phyloP scores from a whole-genome alignment of 1,140 invertebrate genomes.

The Asbolus verrucosus region DNA sequence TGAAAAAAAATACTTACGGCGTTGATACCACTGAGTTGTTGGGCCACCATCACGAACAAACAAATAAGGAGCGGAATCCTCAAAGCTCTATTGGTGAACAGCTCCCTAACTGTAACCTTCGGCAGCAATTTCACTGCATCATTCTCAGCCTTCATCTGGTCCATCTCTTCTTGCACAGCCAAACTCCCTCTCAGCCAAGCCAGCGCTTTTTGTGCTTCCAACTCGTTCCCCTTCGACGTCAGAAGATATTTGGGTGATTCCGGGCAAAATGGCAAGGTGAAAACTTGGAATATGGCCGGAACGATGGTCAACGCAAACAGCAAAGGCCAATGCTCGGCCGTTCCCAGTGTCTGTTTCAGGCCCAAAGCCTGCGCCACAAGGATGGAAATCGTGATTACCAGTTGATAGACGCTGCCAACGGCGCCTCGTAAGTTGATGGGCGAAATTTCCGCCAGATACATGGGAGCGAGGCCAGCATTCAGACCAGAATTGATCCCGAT shows the following conservation, averaged over 20 bases:
- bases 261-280: constrained; percentile 87
- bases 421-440: constrained; percentile 81
- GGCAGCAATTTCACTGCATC: constrained; percentile 80
- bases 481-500: constrained; percentile 86
- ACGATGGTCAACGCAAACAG: constrained; percentile 79
- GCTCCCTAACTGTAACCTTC: constrained; percentile 78
- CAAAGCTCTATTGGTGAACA: constrained; percentile 77
- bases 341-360: constrained; percentile 77
- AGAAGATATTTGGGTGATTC: constrained; percentile 91
- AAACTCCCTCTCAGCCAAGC: constrained; percentile 81
- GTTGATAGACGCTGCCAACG: constrained; percentile 86
- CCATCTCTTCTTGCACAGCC: constrained; percentile 88
- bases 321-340: constrained; percentile 74
- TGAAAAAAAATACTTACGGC: constrained; percentile 81
- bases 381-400: constrained; percentile 87
- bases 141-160: constrained; percentile 86
- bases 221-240: constrained; percentile 79
- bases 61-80: constrained; percentile 85
- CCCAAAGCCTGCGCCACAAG: constrained; percentile 83
- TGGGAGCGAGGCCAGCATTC: constrained; percentile 83
- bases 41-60: constrained; percentile 87
- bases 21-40: constrained; percentile 92
- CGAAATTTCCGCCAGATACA: constrained; percentile 89
- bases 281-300: constrained; percentile 79
- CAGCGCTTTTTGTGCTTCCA: constrained; percentile 81